These are phyloP conservation scores for Meiosimyza decipiens DNA, from an alignment of 2,888 invertebrate species.

Conservation along the genomic window DNA sequence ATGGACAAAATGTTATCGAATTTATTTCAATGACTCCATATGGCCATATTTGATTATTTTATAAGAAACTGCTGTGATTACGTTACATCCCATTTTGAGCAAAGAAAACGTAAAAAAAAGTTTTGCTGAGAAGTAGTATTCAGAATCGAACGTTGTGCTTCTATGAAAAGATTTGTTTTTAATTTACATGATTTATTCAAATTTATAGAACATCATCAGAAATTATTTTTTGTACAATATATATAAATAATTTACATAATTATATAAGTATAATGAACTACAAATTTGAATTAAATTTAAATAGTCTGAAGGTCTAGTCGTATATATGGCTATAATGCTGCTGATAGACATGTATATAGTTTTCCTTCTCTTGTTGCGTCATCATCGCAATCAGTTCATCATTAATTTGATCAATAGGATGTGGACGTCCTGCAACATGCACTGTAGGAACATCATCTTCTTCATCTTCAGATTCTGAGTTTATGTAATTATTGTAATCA, in stretches of 20 bases:
- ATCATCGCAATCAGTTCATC: constrained; percentile 89
- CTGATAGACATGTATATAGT: constrained; percentile 93
- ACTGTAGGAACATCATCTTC: constrained; percentile 81
- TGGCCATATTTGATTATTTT: no score
- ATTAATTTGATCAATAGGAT: constrained; percentile 86
- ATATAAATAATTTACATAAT: constrained; percentile 5
- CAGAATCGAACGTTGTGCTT: no score
- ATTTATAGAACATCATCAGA: constrained; percentile 19
- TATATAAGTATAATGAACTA: constrained; percentile 15
- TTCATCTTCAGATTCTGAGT: constrained; percentile 67
- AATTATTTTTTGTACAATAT: constrained; percentile 9
- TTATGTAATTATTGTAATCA: constrained; percentile 73
- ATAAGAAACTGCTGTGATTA: no score
- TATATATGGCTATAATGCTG: constrained; percentile 93
- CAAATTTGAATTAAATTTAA: constrained; percentile 18
- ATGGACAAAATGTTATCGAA: no score
- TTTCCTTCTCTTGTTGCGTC: constrained; percentile 92
- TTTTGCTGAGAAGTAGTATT: no score
- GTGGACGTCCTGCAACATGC: constrained; percentile 80
- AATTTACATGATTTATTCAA: constrained; percentile 20
- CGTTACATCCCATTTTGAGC: no score
- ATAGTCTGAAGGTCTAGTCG: constrained; percentile 69
- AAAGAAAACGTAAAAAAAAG: no score
- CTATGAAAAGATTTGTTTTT: not conserved
- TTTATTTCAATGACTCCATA: no score